phyloP scores from a whole-genome alignment of 2,797 vertebrate genomes.

The Mastacembelus armatus region DNA sequence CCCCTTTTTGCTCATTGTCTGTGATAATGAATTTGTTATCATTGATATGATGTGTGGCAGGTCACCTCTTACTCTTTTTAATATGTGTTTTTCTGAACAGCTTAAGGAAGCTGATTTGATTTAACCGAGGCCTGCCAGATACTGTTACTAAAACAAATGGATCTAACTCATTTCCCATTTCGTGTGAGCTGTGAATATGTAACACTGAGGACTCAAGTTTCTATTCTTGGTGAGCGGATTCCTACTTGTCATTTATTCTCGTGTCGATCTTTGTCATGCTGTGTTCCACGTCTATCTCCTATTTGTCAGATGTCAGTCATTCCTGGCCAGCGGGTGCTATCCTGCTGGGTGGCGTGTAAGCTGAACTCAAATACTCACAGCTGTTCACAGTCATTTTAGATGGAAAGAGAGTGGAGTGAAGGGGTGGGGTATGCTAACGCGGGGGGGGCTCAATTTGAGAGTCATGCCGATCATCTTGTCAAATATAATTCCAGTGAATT shows the following conservation, averaged over 20 bases:
- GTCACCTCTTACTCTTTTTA: slow-evolving; percentile 43
- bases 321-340: slow-evolving; percentile 36
- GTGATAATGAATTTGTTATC: slow-evolving; percentile 65
- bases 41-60: slow-evolving; percentile 52
- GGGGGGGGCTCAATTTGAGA: slow-evolving; percentile 47
- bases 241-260: slow-evolving; percentile 37
- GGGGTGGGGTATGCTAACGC: slow-evolving; percentile 35
- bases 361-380: slow-evolving; percentile 65
- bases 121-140: no score
- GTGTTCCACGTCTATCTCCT: slow-evolving; percentile 37
- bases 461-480: slow-evolving; percentile 21
- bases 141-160: no score
- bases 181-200: neutral
- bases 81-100: neutral
- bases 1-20: slow-evolving; percentile 34
- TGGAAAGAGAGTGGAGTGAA: slow-evolving; percentile 30
- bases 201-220: slow-evolving; percentile 8
- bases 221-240: slow-evolving; percentile 20
- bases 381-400: slow-evolving; percentile 63
- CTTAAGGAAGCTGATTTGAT: no score
- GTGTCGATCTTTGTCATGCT: slow-evolving; percentile 43
- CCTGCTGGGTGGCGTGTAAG: slow-evolving; percentile 57
- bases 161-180: no score
- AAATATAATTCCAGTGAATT: slow-evolving; percentile 27
- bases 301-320: slow-evolving; percentile 74